Base-by-base conservation (phyloP, 2,113 vertebrate species). In the Helogale parvula region DNA sequence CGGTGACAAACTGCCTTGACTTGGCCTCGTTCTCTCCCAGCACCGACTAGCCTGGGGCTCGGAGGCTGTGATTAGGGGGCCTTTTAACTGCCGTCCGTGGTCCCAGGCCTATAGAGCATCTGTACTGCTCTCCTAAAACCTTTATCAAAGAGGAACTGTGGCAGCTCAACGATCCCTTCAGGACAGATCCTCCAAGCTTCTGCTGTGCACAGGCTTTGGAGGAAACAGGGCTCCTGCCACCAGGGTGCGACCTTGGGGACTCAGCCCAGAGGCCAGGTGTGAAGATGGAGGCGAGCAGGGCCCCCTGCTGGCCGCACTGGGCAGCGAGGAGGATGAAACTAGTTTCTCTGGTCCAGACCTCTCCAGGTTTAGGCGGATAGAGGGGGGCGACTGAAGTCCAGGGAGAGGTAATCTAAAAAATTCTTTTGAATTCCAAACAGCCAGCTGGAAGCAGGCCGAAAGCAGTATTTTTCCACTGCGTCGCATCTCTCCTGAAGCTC, bases 281-380 rank as follows among this genome's bases (percentile, higher is more conserved):
- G 47, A 3, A 7, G 21, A 8, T 7, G 5, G 29, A 29, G 11
- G 41, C 33, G 4, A 8, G 4, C 1, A 0, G 0, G 8, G 21
- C 33, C 65, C 88, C 41, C 79, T 80, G 86, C 71, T 85, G 68
- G 82, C 65, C 45, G 19, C 31, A 2, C 41, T 13, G 63, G 31
- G 63, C 57, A 72, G 16, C 38, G 47, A 5, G 3, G 11, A 38
- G 35, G 21, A n/a, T 3, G 50, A 41, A 7, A 15, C 95, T 33
- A 0, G 1, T 15, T 35, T 93, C 33, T 83, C 38, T 33, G n/a
- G 23, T 71, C 45, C 29, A 92, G n/a, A 65, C 3, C 5, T 63
- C 63, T 95, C 25, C 10, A 0, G 54, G 4, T 41, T 11, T 8
- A 65, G 38, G n/a, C 77, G 13, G 33, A 7, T 50, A 63, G 27